Evolutionary conservation across 2,888 invertebrate species (phyloP), one percentile per base, ranked within the genome.

Genomic region (Synergus umbraculus): DNA sequence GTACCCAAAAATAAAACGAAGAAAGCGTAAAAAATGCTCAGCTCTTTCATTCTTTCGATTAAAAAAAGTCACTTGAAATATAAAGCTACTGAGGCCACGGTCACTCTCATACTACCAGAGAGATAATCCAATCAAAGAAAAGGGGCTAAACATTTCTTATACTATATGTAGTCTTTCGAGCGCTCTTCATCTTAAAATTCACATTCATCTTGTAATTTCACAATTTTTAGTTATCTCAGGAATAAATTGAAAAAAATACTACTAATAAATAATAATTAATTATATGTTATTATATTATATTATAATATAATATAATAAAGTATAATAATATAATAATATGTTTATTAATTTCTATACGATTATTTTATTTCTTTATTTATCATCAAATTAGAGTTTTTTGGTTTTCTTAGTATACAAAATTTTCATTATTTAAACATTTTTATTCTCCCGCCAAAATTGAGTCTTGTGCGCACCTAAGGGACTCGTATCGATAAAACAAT

Each of bases 41-140:
- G 4, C 4, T 73, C 13, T 49, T 15, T 37, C 69, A 73, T 73
- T 73, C 37, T 73, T 29, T 49, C 9, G 4, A 49, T n/a, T 29
- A n/a, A 37, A 49, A 13, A 13, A 54, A 29, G 22, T 73, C 49
- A 54, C 65, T 43, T 41, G 37, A n/a, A 43, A 64, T 43, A 66
- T 66, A n/a, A 73, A 73, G 46, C 49, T 73, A 15, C 29, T 49
- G 49, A 29, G 29, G 9, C 29, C 22, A 54, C 69, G 29, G 49
- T 73, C 29, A 15, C 49, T 73, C 18, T 29, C 49, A 37, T 73
- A 73, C 69, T 73, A 49, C 46, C 46, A 15, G 29, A n/a, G 44
- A 44, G 69, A 73, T 73, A 73, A 73, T 73, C 69, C 69, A 29
- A 49, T 73, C 12, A 54, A 60, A 49, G 69, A n/a, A 49, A 73